Conservation (phyloP, 2,113 vertebrate species). For the Muntiacus muntjak region DNA sequence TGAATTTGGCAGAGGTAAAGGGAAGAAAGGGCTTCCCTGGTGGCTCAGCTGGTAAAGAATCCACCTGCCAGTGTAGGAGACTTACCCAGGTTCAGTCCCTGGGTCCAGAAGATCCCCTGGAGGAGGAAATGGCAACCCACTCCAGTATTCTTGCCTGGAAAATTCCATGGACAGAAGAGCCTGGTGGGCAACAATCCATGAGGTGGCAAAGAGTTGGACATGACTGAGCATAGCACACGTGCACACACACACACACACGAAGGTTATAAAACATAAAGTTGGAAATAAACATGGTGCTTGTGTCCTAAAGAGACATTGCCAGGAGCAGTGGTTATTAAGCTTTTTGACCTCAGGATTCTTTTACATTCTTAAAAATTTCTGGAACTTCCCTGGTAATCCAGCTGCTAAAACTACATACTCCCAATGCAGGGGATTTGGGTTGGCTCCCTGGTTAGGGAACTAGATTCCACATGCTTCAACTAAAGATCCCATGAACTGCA, state of each 20-base stretch:
- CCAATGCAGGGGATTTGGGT: not conserved
- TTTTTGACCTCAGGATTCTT: not conserved
- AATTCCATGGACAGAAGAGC: not conserved
- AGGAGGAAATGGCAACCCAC: not conserved
- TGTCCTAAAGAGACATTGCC: not conserved
- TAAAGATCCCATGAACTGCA: not conserved
- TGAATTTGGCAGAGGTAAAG: not conserved
- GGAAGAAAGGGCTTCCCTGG: not conserved
- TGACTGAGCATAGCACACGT: fast-evolving
- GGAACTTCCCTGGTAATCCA: not conserved
- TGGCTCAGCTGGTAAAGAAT: not conserved
- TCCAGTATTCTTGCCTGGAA: not conserved
- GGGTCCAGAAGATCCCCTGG: not conserved
- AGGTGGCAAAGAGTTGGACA: not conserved
- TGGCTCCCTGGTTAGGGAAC: not conserved
- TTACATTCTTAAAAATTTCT: not conserved
- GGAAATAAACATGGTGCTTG: not conserved
- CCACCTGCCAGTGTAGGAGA: not conserved
- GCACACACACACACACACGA: not conserved
- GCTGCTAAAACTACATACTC: not conserved
- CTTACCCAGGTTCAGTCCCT: not conserved
- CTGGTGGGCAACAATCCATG: not conserved
- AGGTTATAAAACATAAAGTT: not conserved
- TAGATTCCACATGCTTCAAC: not conserved
- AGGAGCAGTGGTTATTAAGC: not conserved